Conservation (phyloP, 2,888 invertebrate genomes). For the Andrena chrysosceles region DNA sequence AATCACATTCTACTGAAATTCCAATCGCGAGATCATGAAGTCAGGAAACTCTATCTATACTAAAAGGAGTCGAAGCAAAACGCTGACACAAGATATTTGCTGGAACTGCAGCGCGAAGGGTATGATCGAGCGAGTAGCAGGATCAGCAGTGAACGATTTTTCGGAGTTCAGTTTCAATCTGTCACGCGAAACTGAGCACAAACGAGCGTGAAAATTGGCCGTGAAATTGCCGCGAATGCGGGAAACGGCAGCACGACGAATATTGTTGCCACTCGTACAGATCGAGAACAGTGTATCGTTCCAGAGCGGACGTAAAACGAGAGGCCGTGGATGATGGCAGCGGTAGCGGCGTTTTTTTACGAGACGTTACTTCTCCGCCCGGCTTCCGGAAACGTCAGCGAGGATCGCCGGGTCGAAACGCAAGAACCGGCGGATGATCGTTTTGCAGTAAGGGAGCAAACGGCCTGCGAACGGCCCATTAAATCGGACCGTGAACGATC, state of each 20-base stretch:
- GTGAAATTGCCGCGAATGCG: conserved; percentile 7
- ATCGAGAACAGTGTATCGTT: conserved; percentile 33
- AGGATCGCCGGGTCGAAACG: conserved; percentile 44
- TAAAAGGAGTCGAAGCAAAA: no score
- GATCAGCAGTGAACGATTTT: neutral
- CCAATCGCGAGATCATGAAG: no score
- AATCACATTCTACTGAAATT: neutral
- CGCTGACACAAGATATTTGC: no score
- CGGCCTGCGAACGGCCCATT: conserved; percentile 61
- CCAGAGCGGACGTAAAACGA: conserved; percentile 12
- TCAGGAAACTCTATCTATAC: no score
- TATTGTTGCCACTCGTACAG: conserved; percentile 17
- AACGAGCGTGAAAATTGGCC: conserved; percentile 21
- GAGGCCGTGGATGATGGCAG: conserved; percentile 3
- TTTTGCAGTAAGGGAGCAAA: conserved; percentile 57
- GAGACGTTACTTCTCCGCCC: conserved; percentile 42
- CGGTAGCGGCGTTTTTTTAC: conserved; percentile 34
- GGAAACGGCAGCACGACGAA: neutral
- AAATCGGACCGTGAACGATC: conserved; percentile 65
- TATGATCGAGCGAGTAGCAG: no score
- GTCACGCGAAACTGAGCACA: conserved; percentile 1
- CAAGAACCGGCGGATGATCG: conserved; percentile 46
- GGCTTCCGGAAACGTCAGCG: conserved; percentile 50
- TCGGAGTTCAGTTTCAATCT: neutral
- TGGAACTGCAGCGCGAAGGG: no score